Evolutionary conservation across 2,113 vertebrate species (phyloP), one percentile per base, ranked within the genome.

Genomic region (Antidorcas marsupialis): DNA sequence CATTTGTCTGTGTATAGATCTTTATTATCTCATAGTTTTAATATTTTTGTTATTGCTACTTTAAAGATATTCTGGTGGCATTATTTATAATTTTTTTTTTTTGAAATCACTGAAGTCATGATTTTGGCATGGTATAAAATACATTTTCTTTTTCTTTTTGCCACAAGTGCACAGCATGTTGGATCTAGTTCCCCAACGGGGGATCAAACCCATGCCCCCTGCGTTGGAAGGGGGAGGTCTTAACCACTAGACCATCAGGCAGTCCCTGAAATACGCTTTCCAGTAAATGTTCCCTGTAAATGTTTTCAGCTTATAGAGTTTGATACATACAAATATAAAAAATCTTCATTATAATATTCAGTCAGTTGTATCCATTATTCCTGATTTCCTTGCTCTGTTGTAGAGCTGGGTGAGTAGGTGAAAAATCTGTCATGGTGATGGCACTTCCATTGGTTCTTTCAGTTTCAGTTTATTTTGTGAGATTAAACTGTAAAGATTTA

Each of bases 401-500:
- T 45, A 25, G n/a, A 81, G 9, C 53, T 43, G 86, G 17, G 27
- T 11, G 16, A 89, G 11, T 55, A 28, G 93, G 55, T 33, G 84
- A 45, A 76, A 82, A 89, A 67, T 97, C 11, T 82, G 25, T 95
- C 50, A 92, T 12, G 36, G 33, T 71, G 39, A 43, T 95, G n/a
- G 53, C 8, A 89, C 59, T 88, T 93, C 19, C 17, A 36, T 76
- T 67, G 17, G 92, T 82, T 91, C 17, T 33, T 97, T 8, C n/a
- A 50, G 52, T 23, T 94, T 92, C 62, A 55, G 21, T 36, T 79
- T 87, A 95, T 71, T 36, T 25, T 85, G 33, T 88, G 78, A 95
- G 45, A 95, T 50, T 67, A 94, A 97, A 95, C 60, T 43, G 84
- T 30, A 87, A 67, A 45, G 67, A 89, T 88, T 91, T 74, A 89